Conservation (phyloP, 1,140 invertebrate species). For the Teleopsis dalmanni region DNA sequence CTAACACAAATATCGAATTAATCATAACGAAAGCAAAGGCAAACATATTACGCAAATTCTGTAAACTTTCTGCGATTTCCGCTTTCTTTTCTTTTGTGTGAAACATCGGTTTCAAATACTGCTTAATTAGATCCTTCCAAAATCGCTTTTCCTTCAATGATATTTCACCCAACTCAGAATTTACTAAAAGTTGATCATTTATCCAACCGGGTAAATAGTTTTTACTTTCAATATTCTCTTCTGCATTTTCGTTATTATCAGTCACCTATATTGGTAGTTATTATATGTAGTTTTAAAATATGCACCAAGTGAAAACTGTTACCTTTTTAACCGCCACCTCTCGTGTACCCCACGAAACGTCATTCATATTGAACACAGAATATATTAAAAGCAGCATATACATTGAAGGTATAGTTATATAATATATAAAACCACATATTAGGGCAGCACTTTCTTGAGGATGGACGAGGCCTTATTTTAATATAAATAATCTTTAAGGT, state of each 20-base stretch:
- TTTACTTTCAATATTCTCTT: slow-evolving; percentile 12
- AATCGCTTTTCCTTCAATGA: slow-evolving; percentile 57
- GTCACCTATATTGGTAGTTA: slow-evolving; percentile 10
- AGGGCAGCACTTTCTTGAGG: slow-evolving; percentile 77
- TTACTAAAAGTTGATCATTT: slow-evolving; percentile 56
- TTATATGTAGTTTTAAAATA: not conserved
- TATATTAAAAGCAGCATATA: slow-evolving; percentile 88
- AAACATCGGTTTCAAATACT: slow-evolving; percentile 65
- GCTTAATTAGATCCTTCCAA: slow-evolving; percentile 64
- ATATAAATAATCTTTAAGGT: not conserved
- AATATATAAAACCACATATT: slow-evolving; percentile 73
- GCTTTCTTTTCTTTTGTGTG: slow-evolving; percentile 53
- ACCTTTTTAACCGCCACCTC: slow-evolving; percentile 49
- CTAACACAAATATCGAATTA: slow-evolving; percentile 73
- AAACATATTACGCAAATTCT: slow-evolving; percentile 60
- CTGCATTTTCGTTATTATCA: slow-evolving; percentile 11
- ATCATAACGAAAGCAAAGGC: slow-evolving; percentile 77
- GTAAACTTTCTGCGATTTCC: slow-evolving; percentile 53
- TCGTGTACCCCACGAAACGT: slow-evolving; percentile 85
- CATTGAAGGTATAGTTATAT: slow-evolving; percentile 88
- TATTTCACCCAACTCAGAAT: slow-evolving; percentile 56
- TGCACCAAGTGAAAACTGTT: not conserved
- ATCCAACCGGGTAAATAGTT: slow-evolving; percentile 59
- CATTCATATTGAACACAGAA: slow-evolving; percentile 83
- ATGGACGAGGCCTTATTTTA: slow-evolving; percentile 59